Conservation (phyloP, 1,140 invertebrate species). For the Drosophila sucinea region DNA sequence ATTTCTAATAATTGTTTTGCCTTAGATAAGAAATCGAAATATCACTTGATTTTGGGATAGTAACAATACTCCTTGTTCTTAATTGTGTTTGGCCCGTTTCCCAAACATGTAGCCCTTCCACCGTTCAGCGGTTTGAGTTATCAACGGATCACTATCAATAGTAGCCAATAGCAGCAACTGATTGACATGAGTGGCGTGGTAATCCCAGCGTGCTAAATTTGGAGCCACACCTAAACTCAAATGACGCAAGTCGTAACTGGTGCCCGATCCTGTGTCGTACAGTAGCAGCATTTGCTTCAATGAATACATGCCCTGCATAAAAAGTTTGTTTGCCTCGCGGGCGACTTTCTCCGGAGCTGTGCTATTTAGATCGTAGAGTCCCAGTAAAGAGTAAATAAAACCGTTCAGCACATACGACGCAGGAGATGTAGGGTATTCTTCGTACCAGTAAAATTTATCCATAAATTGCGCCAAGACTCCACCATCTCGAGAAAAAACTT, state of each 20-base stretch:
- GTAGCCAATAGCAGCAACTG: slow-evolving; percentile 95
- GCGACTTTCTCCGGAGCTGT: slow-evolving; percentile 86
- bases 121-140: slow-evolving; percentile 93
- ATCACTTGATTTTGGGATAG: slow-evolving; percentile 41
- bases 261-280: slow-evolving; percentile 97
- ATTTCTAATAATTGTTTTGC: slow-evolving; percentile 62
- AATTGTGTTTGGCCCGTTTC: slow-evolving; percentile 95
- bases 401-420: slow-evolving; percentile 98
- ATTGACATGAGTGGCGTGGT: slow-evolving; percentile 99
- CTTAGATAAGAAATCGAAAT: slow-evolving; percentile 40
- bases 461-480: slow-evolving; percentile 94
- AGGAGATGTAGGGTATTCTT: slow-evolving; percentile 98
- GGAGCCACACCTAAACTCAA: slow-evolving; percentile 94
- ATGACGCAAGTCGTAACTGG: slow-evolving; percentile 98
- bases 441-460: slow-evolving; percentile 94
- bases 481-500: slow-evolving; percentile 87
- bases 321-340: slow-evolving; percentile 90
- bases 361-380: slow-evolving; percentile 95
- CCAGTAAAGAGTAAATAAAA: slow-evolving; percentile 98
- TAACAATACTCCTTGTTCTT: slow-evolving; percentile 54
- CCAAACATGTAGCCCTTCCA: slow-evolving; percentile 99
- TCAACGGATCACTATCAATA: slow-evolving; percentile 92
- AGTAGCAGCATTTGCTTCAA: slow-evolving; percentile 95
- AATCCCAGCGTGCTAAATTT: slow-evolving; percentile 97
- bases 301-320: slow-evolving; percentile 93